Evolutionary conservation across 1,140 invertebrate genomes (phyloP).

Genomic region (Drosophila funebris): DNA sequence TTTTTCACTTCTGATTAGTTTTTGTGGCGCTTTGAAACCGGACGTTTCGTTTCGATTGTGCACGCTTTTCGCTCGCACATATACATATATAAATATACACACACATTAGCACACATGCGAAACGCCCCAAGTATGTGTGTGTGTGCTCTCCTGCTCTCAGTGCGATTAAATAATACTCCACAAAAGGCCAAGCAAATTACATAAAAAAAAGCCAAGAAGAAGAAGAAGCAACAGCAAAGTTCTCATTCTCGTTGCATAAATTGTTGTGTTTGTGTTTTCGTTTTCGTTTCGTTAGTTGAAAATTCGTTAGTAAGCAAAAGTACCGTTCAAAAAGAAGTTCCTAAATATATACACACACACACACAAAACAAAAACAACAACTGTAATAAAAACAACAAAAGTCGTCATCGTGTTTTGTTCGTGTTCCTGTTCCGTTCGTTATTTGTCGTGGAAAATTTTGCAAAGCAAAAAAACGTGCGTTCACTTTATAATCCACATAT

Average conservation of each 20-base stretch:
- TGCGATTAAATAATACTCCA: conserved; percentile 80
- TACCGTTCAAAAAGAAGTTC: conserved; percentile 50
- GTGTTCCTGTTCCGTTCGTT: conserved; percentile 47
- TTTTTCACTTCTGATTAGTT: conserved; percentile 67
- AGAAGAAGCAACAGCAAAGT: conserved; percentile 34
- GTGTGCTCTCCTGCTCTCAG: conserved; percentile 34
- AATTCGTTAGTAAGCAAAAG: conserved; percentile 22
- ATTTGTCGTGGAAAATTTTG: conserved; percentile 49
- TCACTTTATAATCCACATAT: neutral
- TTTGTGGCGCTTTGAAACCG: conserved; percentile 73
- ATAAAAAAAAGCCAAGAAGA: conserved; percentile 48
- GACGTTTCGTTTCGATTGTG: conserved; percentile 62
- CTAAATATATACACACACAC: conserved; percentile 44
- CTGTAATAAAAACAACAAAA: conserved; percentile 28
- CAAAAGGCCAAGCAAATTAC: conserved; percentile 73
- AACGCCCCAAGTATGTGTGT: conserved; percentile 35
- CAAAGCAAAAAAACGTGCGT: conserved; percentile 22
- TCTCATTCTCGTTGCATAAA: conserved; percentile 49
- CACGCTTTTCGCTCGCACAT: conserved; percentile 41
- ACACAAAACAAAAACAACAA: conserved; percentile 28
- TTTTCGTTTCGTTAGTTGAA: conserved; percentile 57
- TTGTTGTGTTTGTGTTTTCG: conserved; percentile 54
- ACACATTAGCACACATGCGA: conserved; percentile 28
- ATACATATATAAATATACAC: conserved; percentile 26
- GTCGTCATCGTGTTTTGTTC: conserved; percentile 32